These are phyloP conservation scores for Cyclophora albipunctata DNA, from an alignment of 2,888 invertebrate species.

Conservation along the genomic window DNA sequence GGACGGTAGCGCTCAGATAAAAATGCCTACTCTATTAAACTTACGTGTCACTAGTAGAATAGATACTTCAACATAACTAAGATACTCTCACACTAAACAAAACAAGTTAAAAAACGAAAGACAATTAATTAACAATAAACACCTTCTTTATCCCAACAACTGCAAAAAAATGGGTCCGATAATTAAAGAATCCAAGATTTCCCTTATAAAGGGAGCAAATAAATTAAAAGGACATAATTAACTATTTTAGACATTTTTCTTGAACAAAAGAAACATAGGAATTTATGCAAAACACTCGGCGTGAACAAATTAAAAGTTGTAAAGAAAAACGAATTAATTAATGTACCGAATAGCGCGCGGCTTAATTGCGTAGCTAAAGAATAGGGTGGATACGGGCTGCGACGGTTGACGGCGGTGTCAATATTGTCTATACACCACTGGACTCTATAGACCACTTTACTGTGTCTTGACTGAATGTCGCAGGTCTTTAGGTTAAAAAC, in stretches of 20 bases:
- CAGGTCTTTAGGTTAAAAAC: too few species aligned
- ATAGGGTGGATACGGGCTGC: constrained; percentile 28
- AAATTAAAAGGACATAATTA: constrained; percentile 65
- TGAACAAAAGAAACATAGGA: constrained; percentile 44
- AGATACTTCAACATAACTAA: too few species aligned
- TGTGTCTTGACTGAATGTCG: too few species aligned
- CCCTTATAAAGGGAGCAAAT: constrained; percentile 59
- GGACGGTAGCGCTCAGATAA: too few species aligned
- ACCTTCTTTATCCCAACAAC: too few species aligned
- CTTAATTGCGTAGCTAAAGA: constrained; percentile 55
- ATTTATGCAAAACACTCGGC: constrained; percentile 69
- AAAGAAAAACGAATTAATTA: constrained; percentile 62
- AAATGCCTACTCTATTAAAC: too few species aligned
- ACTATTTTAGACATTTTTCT: constrained; percentile 45
- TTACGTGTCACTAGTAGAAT: too few species aligned
- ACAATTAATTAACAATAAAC: too few species aligned
- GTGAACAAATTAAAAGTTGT: constrained; percentile 67
- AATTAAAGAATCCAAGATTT: constrained; percentile 26
- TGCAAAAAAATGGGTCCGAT: too few species aligned
- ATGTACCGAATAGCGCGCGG: constrained; percentile 63
- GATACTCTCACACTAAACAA: too few species aligned
- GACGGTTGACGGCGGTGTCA: neutral
- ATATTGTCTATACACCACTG: neutral
- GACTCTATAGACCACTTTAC: neutral
- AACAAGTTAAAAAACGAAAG: constrained; percentile 3